A percentile compares a stretch with the other conserved stretches of the same genome.
Evolutionary conservation across 2,797 vertebrate species (phyloP).

Genomic region (Triplophysa yarkandensis): DNA sequence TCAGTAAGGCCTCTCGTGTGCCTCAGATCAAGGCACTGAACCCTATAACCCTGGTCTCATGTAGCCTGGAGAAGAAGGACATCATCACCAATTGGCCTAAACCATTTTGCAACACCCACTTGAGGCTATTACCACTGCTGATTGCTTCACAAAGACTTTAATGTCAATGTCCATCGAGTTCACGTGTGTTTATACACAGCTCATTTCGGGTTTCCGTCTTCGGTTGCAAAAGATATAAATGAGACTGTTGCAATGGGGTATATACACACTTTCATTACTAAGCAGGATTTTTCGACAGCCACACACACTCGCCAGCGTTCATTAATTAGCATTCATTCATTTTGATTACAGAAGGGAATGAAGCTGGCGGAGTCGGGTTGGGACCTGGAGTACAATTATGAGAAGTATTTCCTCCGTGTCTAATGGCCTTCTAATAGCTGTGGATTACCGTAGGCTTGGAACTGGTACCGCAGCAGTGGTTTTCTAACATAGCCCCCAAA

Average conservation of each 20-base stretch:
- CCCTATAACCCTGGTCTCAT: constrained; percentile 13
- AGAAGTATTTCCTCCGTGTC: constrained; percentile 45
- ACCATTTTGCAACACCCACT: constrained; percentile 49
- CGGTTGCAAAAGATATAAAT: constrained; percentile 35
- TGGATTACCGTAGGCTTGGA: constrained; percentile 36
- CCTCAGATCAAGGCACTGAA: constrained; percentile 30
- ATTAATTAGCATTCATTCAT: constrained; percentile 50
- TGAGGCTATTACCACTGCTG: constrained; percentile 43
- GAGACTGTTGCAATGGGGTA: constrained; percentile 23
- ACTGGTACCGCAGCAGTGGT: constrained; percentile 23
- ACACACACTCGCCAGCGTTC: constrained; percentile 24
- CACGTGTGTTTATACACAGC: constrained; percentile 41
- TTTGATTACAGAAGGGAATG: constrained; percentile 40
- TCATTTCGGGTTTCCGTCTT: constrained; percentile 43
- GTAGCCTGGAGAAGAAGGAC: constrained; percentile 1
- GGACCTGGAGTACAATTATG: constrained; percentile 48
- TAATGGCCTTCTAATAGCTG: constrained; percentile 52
- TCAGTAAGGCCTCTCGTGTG: neutral
- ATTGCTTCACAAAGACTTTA: constrained; percentile 49
- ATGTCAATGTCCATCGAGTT: constrained; percentile 26
- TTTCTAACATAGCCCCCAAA: constrained; percentile 25
- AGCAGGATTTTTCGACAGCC: constrained; percentile 44
- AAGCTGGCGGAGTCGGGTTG: constrained; percentile 23
- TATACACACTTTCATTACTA: constrained; percentile 38
- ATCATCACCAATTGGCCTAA: constrained; percentile 27